Base-by-base conservation (phyloP, 1,140 invertebrate species). In the Drosophila tropicalis region DNA sequence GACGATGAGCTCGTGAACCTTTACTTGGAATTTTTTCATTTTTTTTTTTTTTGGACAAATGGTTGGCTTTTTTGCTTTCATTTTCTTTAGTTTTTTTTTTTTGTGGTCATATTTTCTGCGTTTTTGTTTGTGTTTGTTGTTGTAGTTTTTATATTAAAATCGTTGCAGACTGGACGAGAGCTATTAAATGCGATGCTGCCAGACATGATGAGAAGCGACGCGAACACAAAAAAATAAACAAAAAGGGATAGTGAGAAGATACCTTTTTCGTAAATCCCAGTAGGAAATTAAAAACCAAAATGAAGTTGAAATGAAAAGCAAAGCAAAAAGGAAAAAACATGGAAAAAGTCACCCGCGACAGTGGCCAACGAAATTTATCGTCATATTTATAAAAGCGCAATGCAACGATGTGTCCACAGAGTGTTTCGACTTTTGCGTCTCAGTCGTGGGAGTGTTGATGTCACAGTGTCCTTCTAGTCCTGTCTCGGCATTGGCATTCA, bases 231-330 rank as follows among this genome's bases (percentile, higher is more conserved):
- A 47, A 39, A 44, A 39, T 15, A 72, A 60, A 55, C 63, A 60
- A 57, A 64, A 55, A 56, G 58, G 40, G 57, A 66, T 56, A 40
- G 40, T 47, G 62, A 51, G 62, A 72, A 51, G 62, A 72, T 79
- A 87, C 83, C 81, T 89, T 89, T 89, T 83, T 67, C 72, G 79
- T 71, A 84, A 89, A 89, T 89, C 84, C 80, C 84, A 79, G 80
- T 75, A 89, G 84, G 84, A 89, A 89, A 89, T 89, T 89, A 89
- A 89, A 89, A 89, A 70, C 84, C 84, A 84, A 89, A 89, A 89
- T 89, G 84, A 89, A 87, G 73, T 84, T 70, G 67, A 78, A 87
- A 66, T 69, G 76, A 74, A 55, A 67, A 69, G 12, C 54, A n/a
- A 29, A 29, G 22, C 15, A 41, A 22, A 29, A 40, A 57, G 41